A percentile compares a stretch with the other conserved stretches of the same genome.
Conservation (phyloP, 37 sponge, comb jelly and placozoan genomes). For the Tethya wilhelma region DNA sequence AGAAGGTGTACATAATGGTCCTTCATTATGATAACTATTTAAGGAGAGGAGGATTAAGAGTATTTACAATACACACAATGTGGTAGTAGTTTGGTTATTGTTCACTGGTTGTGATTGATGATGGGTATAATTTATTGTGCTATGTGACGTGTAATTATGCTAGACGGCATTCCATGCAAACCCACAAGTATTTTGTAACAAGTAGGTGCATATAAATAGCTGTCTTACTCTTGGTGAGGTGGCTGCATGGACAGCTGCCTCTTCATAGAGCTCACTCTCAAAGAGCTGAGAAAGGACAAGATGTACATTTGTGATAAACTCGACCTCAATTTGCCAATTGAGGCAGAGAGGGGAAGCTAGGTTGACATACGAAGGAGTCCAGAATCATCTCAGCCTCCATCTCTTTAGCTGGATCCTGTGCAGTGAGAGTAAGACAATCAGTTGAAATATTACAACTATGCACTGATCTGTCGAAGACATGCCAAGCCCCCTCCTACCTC, state of each 20-base stretch:
- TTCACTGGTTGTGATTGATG: too few relatives aligned
- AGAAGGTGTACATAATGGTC: neutral
- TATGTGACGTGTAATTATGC: too few relatives aligned
- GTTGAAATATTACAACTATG: too few relatives aligned
- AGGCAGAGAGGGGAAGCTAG: too few relatives aligned
- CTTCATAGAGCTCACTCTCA: conserved; percentile 51
- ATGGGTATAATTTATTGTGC: too few relatives aligned
- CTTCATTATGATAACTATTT: neutral
- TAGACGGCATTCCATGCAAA: too few relatives aligned
- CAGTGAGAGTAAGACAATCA: neutral
- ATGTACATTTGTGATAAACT: neutral
- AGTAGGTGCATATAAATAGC: neutral
- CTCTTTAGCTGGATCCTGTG: conserved; percentile 53
- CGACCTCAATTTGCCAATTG: neutral
- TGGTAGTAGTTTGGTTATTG: too few relatives aligned
- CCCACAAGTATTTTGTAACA: neutral
- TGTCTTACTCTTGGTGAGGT: conserved; percentile 57
- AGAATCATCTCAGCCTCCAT: conserved; percentile 65
- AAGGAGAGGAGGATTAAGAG: neutral
- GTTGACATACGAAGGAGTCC: conserved; percentile 57
- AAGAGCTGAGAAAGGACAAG: conserved; percentile 43
- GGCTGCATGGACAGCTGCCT: conserved; percentile 75
- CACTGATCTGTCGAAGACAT: too few relatives aligned
- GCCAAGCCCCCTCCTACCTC: neutral
- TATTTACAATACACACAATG: neutral